Percentiles rank a stretch among this genome's conserved stretches.
These are phyloP conservation scores for Pachliopta kotzebuea DNA, from an alignment of 2,888 invertebrate genomes.

Conservation along the genomic window DNA sequence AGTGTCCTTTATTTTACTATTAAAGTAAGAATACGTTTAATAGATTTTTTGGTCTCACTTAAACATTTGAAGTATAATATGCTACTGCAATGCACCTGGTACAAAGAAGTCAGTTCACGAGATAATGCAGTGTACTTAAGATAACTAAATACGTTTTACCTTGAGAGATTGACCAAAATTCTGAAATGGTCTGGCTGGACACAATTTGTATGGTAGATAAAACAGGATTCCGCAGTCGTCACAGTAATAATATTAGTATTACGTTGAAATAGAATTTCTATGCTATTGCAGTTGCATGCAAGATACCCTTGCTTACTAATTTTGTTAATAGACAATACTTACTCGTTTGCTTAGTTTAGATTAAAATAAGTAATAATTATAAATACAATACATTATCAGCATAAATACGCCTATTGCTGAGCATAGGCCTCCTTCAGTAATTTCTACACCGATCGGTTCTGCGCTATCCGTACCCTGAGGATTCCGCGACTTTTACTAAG, in stretches of 20 bases:
- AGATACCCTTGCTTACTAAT: neutral
- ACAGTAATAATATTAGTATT: neutral
- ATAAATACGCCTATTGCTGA: no score
- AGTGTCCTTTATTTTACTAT: no score
- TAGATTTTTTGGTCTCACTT: neutral
- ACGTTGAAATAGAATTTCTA: no score
- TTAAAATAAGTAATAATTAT: no score
- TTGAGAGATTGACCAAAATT: neutral
- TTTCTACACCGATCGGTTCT: no score
- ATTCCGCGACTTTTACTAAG: no score
- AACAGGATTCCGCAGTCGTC: neutral
- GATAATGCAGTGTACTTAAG: neutral
- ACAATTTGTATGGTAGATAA: neutral
- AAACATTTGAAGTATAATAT: neutral
- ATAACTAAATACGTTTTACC: neutral
- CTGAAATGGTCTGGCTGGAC: neutral
- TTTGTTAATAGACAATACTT: no score
- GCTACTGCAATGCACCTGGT: neutral
- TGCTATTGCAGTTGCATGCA: neutral
- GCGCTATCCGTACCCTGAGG: no score
- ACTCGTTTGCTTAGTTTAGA: no score
- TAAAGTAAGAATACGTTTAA: neutral
- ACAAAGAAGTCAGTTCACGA: neutral
- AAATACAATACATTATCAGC: no score
- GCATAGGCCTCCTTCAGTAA: no score